Evolutionary conservation across 2,888 invertebrate genomes (phyloP), one percentile per base, ranked within the genome.

Genomic region (Copidosoma aretas): DNA sequence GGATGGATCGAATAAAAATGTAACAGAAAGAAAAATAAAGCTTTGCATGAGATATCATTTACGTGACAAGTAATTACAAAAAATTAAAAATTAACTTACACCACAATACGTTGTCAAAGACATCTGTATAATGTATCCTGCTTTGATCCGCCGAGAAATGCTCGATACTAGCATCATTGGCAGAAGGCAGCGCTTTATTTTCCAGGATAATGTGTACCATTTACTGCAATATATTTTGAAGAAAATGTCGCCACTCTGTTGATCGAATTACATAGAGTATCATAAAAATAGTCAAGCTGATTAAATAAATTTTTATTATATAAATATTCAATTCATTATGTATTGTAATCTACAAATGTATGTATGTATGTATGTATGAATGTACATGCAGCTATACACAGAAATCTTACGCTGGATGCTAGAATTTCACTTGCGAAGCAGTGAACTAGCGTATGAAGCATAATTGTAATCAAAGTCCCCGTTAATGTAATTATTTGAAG

Each of bases 161-260:
- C 46, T 67, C 3, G 70, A 63, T 10, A 58, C n/a, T 0, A 70
- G 32, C 60, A 70, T 64, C 39, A 70, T 70, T 4, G 57, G 64
- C 14, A 70, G 52, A 1, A 70, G 25, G 19, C 14, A 43, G 0
- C 43, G 51, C 0, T 2, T 25, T 14, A 49, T 56, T 14, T 21
- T n/a, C 14, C 32, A n/a, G 0, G 70, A 22, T 14, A 70, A 1
- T 15, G 19, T 2, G 14, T 61, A 67, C 64, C 70, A 67, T 14
- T 49, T 53, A 14, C 67, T 41, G 10, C 15, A 60, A 17, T 64
- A 70, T 24, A 70, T 64, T 14, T 53, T 60, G 21, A 22, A 63
- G 53, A 70, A 67, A 12, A 70, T 4, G 1, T 60, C 54, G 21
- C 8, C 21, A 10, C 60, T 70, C 70, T 70, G 19, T 32, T 57